phyloP scores from a whole-genome alignment of 2,797 vertebrate genomes.

The Pipistrellus pygmaeus region DNA sequence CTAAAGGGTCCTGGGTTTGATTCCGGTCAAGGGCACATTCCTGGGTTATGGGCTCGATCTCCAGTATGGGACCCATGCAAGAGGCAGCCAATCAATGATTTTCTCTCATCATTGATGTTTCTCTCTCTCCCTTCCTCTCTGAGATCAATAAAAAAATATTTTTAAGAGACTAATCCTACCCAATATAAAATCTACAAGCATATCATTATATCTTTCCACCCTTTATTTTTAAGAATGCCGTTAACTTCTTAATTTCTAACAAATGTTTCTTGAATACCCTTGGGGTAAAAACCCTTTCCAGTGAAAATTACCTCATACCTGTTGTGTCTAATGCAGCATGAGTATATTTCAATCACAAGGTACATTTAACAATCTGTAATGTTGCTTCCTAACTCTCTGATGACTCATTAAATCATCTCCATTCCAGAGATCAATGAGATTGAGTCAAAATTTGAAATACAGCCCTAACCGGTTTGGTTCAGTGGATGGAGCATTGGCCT shows the following conservation, averaged over 20 bases:
- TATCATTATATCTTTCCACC: background rate
- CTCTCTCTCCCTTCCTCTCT: no score
- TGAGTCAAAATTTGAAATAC: conserved; percentile 32
- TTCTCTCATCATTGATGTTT: no score
- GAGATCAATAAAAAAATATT: no score
- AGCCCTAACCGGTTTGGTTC: background rate
- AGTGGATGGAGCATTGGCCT: no score
- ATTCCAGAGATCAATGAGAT: conserved; percentile 44
- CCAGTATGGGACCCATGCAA: no score
- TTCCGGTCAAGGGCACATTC: no score
- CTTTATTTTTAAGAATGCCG: conserved; percentile 33
- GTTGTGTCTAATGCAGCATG: background rate
- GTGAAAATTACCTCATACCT: conserved; percentile 49
- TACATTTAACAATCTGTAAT: conserved; percentile 46
- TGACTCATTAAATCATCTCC: conserved; percentile 55
- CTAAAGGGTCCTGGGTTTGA: no score
- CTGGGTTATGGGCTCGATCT: no score
- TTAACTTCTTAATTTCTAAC: conserved; percentile 21
- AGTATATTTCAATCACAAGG: background rate
- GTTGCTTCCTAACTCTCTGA: conserved; percentile 27
- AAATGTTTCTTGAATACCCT: background rate
- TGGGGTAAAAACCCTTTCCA: background rate
- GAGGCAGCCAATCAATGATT: no score
- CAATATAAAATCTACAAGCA: background rate
- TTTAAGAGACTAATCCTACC: background rate